Evolutionary conservation across 2,888 invertebrate genomes (phyloP), one percentile per base, ranked within the genome.

Genomic region (Koerneria pararmatus): DNA sequence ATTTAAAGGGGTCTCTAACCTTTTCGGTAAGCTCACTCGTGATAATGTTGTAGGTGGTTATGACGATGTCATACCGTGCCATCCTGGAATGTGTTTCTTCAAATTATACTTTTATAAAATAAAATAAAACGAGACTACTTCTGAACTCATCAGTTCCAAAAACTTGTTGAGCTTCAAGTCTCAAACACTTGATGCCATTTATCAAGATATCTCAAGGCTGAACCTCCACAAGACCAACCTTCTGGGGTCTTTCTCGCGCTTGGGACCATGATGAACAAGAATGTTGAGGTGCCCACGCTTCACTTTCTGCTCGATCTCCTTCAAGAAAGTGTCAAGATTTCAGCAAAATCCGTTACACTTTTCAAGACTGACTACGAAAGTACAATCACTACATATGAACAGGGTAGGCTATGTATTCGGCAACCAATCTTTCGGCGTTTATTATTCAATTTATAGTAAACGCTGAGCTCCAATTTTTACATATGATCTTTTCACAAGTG

Each of bases 31-130:
- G 82, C 70, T 86, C 86, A 63, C 80, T 83, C 32, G 82, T 78
- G 19, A 86, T 87, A 64, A 92, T 88, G 56, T 90, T 89, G 81
- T 94, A 95, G 0, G 95, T 94, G 19, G 95, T 94, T 51, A 94
- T 86, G 0, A 95, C 93, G 0, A 95, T 85, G 84, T 95, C 91
- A 83, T 89, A 74, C 22, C 73, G 67, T 6, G 78, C 77, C 29
- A 80, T 62, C 19, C 71, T 75, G 46, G 35, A 72, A 24, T 22
- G 61, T 5, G n/a, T n/a, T n/a, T 22, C 15, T 29, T 19, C 51
- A 66, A 56, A 51, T 51, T 61, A 22, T 8, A 48, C 46, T n/a
- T 64, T 56, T 64, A 46, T 5, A 34, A 51, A 62, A 48, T 35
- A 4, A 41, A 37, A n/a, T 54, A 2, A 27, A 1, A 2, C 6